Percentiles rank a stretch among this genome's conserved stretches.
Conservation (phyloP, 1,140 invertebrate species). For the Achatina immaculata region DNA sequence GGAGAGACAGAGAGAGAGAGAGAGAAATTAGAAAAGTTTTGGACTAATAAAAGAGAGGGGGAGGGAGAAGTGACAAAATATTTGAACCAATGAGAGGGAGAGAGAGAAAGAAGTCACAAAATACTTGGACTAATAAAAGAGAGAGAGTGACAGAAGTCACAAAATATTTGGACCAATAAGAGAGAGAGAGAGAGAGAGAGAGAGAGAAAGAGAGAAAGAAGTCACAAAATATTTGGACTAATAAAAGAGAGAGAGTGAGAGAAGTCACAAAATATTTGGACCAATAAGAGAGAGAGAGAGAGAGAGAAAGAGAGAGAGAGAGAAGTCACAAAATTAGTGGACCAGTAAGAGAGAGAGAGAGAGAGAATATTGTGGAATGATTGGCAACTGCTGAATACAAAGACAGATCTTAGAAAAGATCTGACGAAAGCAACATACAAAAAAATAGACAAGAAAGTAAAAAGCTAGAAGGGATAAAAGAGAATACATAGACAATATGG, state of each 20-base stretch:
- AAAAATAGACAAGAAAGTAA: too few relatives aligned
- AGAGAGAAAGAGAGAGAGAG: constrained; percentile 27
- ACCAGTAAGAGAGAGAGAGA: not conserved
- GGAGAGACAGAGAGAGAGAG: constrained; percentile 21
- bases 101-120: not conserved
- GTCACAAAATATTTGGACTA: too few relatives aligned
- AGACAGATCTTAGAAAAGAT: too few relatives aligned
- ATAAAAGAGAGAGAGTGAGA: too few relatives aligned
- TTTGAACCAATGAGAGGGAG: not conserved
- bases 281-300: not conserved
- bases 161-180: constrained; percentile 15
- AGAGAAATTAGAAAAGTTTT: not conserved
- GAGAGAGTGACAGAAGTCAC: constrained; percentile 4
- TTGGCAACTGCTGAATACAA: too few relatives aligned
- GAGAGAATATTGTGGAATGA: too few relatives aligned
- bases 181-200: constrained; percentile 40
- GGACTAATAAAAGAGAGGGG: not conserved
- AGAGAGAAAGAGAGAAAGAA: constrained; percentile 47
- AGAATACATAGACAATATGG: too few relatives aligned
- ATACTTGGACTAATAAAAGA: constrained; percentile 26
- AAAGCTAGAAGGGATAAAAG: too few relatives aligned
- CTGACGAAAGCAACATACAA: too few relatives aligned
- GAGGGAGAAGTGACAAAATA: not conserved
- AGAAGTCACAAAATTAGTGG: not conserved
- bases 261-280: too few relatives aligned